Base-by-base conservation (phyloP, 2,888 invertebrate species). In the Drosophila peninsularis region DNA sequence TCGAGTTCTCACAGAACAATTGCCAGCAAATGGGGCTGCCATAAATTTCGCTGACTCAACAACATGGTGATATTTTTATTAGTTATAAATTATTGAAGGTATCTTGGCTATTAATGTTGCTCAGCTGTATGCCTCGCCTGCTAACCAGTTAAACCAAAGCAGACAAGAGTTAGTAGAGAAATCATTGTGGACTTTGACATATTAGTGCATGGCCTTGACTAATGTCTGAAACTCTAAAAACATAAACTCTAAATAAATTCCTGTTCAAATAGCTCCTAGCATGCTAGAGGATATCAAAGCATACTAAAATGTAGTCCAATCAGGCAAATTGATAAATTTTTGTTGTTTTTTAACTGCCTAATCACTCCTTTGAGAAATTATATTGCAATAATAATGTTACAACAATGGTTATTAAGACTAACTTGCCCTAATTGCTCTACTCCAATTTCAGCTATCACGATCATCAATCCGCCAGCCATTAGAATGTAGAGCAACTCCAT, bases 401-500 rank as follows among this genome's bases (percentile, higher is more conserved):
- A 19, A 6, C 27, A 27, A 44, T 11, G 21, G 52, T n/a, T 44
- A 11, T 3, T 17, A 11, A 27, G 17, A 39, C n/a, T 32, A 36
- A 30, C 24, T 37, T 11, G 36, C n/a, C 36, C 36, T 36, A 66
- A 34, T 27, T 45, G 50, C 50, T 62, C 69, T 21, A 74, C 37
- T 9, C 30, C 34, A 61, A 73, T 60, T 10, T 61, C 61, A n/a
- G 39, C 21, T 13, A 37, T 30, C 24, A 68, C 68, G 13, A 66
- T 19, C 57, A 62, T 44, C 13, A 54, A 30, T 41, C 27, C 41
- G 17, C 32, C 54, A 37, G 19, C 50, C 13, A 58, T 58, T 62
- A 74, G 19, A 34, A 91, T 75, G 45, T 89, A 79, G 39, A 76
- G 58, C 34, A 91, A 58, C 41, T 91, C 89, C 41, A 77, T 74